Evolutionary conservation across 1,140 invertebrate species (phyloP), one percentile per base, ranked within the genome.

Genomic region (Plutomurus gul): DNA sequence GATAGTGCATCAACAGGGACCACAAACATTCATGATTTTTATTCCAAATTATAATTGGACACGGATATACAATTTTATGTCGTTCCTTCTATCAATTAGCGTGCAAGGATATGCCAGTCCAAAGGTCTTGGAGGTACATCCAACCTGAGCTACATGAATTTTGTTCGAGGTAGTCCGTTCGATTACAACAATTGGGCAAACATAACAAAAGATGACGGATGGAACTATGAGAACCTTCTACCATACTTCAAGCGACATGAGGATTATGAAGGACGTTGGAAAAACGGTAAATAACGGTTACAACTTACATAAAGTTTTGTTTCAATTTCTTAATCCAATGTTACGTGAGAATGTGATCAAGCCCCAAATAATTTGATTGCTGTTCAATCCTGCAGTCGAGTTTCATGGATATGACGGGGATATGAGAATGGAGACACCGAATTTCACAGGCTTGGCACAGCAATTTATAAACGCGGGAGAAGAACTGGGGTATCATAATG

Each of bases 201-300:
- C 46, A 81, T 87, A 71, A 56, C 71, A 13, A 87, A 89, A 11
- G 87, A 88, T 40, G 73, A 82, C 8, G 86, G 89, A 76, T 90
- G 91, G 90, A 88, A 88, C 30, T 92, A 89, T 82, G 86, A 89
- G 4, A 87, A 87, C 36, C 86, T 89, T 8, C 86, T 96, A 8
- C 92, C 93, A 0, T 97, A 96, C 82, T 97, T 97, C 84, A 91
- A 91, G 82, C 96, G 96, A 84, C 93, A 92, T 0, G 88, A 95
- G 86, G 93, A 95, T 79, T 85, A 56, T 20, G 39, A 75, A 11
- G 78, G 78, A 27, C 49, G 13, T 18, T 79, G 78, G 78, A 33
- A 43, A 36, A 37, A 65, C 37, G 49, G 78, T 79, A 20, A 65
- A 20, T 33, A 60, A 30, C 20, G 7, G 8, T 47, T 8, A 6